Evolutionary conservation across 2,888 invertebrate genomes (phyloP), one percentile per base, ranked within the genome.

Genomic region (Heliothis peltigera): DNA sequence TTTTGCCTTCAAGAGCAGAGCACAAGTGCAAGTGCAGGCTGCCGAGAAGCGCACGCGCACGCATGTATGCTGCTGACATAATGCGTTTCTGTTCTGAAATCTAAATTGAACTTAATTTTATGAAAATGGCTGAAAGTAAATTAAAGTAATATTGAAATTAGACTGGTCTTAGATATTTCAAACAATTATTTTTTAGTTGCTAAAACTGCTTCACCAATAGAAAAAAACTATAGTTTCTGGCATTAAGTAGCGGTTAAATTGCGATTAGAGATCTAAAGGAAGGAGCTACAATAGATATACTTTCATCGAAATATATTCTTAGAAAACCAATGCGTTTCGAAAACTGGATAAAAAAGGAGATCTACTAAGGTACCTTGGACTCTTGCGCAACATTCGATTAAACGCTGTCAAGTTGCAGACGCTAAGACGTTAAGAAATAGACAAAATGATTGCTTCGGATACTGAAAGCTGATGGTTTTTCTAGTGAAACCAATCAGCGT

Each of bases 361-460:
- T 42, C 64, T 60, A 74, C 67, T 62, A 32, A 54, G 64, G 62
- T 74, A 76, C 75, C 77, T 80, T 78, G 79, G 77, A 71, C 19
- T 74, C 57, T 87, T 87, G 71, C 58, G 84, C 77, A 87, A 87
- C 58, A 58, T 55, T 77, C 80, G 66, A 88, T 87, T 88, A 84
- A 66, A 85, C 84, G 82, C 76, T 70, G 68, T 70, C 81, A 83
- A 83, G 83, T 87, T 86, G 83, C 85, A 77, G 80, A 78, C 62
- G 73, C 18, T 75, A 60, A 63, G 66, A 64, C 70, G 70, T 85
- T 81, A 79, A 72, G 84, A 85, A 87, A 85, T 71, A 77, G 59
- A 62, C 72, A 77, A 81, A 77, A 80, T 74, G 54, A 59, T 56
- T 54, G 61, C 61, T 65, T 61, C 52, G 28, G 39, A 48, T 46